Percentiles rank a stretch among this genome's conserved stretches.
Evolutionary conservation across 2,888 invertebrate species (phyloP).

Genomic region (Quadroppia sp.): DNA sequence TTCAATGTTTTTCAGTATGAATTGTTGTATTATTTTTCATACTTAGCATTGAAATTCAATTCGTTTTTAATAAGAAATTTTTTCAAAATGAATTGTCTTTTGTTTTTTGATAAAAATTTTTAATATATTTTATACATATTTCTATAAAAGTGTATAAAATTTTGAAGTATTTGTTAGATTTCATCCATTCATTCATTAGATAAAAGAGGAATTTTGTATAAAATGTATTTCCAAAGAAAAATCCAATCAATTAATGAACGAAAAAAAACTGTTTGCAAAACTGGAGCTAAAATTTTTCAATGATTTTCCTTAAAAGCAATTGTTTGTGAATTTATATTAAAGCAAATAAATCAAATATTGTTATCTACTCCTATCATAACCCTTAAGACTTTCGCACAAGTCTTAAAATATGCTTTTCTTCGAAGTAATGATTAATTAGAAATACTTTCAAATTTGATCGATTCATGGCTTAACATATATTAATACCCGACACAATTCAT

Average conservation of each 20-base stretch:
- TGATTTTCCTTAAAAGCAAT: neutral
- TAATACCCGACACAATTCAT: neutral
- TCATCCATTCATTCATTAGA: conserved; percentile 14
- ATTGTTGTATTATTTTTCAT: neutral
- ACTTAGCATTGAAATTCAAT: too few species aligned
- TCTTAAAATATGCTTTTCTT: neutral
- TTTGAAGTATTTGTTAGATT: neutral
- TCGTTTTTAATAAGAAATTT: too few species aligned
- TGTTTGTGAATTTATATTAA: too few species aligned
- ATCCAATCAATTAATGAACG: neutral
- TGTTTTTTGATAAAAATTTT: too few species aligned
- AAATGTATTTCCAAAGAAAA: neutral
- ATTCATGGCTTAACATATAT: conserved; percentile 5
- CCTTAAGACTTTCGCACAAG: neutral
- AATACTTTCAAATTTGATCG: neutral
- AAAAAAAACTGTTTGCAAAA: neutral
- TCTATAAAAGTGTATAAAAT: neutral
- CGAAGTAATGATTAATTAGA: neutral
- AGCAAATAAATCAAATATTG: too few species aligned
- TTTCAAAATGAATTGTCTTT: too few species aligned
- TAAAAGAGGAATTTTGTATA: neutral
- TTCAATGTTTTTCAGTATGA: neutral
- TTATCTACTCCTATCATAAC: neutral
- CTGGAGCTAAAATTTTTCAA: neutral
- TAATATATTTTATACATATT: too few species aligned